phyloP scores from a whole-genome alignment of 2,113 vertebrate genomes.

The Dunckerocampus dactyliophorus region DNA sequence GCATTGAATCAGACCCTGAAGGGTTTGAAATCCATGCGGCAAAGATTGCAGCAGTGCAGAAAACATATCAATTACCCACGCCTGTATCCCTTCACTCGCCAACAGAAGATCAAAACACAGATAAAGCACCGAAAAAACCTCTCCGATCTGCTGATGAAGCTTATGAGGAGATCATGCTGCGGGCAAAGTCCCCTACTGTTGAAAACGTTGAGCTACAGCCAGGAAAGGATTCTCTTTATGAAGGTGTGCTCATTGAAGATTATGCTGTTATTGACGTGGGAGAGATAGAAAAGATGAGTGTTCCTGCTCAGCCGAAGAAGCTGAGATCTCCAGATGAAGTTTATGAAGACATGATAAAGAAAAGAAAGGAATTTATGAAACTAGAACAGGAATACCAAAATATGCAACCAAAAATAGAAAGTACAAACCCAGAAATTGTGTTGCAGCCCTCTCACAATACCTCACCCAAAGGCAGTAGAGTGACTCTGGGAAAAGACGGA shows the following conservation, averaged over 20 bases:
- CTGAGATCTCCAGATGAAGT: constrained; percentile 81
- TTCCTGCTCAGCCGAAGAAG: constrained; percentile 77
- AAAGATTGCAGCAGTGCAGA: constrained; percentile 91
- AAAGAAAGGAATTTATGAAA: constrained; percentile 74
- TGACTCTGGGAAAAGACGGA: constrained; percentile 76
- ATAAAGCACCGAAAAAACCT: constrained; percentile 66
- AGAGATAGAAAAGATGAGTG: constrained; percentile 71
- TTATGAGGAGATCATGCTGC: constrained; percentile 91
- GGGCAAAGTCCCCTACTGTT: constrained; percentile 78
- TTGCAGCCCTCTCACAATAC: constrained; percentile 80
- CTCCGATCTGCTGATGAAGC: constrained; percentile 89
- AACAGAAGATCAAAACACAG: constrained; percentile 78
- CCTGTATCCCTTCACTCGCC: constrained; percentile 91
- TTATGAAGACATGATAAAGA: constrained; percentile 85
- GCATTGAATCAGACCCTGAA: constrained; percentile 93
- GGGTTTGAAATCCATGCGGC: constrained; percentile 89
- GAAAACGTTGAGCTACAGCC: constrained; percentile 76
- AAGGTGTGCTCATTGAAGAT: constrained; percentile 95
- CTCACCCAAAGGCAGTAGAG: constrained; percentile 68
- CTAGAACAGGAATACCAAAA: constrained; percentile 81
- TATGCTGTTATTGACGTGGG: constrained; percentile 84
- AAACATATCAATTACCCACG: constrained; percentile 88
- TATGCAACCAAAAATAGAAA: constrained; percentile 73
- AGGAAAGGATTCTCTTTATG: constrained; percentile 88
- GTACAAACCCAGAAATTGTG: constrained; percentile 80